Evolutionary conservation across 2,797 vertebrate genomes (phyloP).

Genomic region (Alauda arvensis): DNA sequence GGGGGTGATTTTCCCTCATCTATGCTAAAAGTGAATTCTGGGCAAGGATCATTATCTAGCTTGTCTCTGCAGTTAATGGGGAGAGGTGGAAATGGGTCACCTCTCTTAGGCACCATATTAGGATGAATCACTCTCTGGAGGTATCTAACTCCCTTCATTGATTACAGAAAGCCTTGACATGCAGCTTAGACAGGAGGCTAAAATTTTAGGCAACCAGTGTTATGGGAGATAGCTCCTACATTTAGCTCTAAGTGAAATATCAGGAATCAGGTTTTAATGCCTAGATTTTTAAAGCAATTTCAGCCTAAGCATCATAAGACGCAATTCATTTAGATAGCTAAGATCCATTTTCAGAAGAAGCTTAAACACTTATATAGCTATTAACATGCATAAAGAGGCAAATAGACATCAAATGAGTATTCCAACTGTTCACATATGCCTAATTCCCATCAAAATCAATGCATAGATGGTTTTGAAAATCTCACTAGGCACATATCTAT

Average conservation of each 20-base stretch:
- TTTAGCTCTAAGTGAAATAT: neutral
- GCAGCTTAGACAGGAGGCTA: neutral
- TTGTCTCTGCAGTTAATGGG: neutral
- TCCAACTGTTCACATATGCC: constrained; percentile 47
- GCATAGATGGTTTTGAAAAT: constrained; percentile 36
- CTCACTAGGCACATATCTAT: constrained; percentile 2
- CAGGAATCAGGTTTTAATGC: constrained; percentile 13
- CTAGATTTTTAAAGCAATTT: constrained; percentile 25
- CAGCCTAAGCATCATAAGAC: neutral
- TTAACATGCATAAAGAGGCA: constrained; percentile 41
- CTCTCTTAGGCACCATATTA: neutral
- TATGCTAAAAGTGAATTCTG: neutral
- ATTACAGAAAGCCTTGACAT: neutral
- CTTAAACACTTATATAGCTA: constrained; percentile 32
- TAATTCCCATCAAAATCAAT: constrained; percentile 33
- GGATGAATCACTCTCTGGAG: neutral
- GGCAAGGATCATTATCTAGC: neutral
- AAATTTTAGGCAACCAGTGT: neutral
- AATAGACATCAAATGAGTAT: constrained; percentile 40
- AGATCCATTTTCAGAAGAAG: constrained; percentile 38
- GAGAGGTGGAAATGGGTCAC: neutral
- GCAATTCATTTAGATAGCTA: constrained; percentile 21
- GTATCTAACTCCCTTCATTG: neutral
- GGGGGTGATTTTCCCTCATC: neutral
- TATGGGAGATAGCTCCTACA: neutral